A percentile compares a stretch with the other conserved stretches of the same genome.
Evolutionary conservation across 2,797 vertebrate genomes (phyloP).

Genomic region (Poecilia gillii): DNA sequence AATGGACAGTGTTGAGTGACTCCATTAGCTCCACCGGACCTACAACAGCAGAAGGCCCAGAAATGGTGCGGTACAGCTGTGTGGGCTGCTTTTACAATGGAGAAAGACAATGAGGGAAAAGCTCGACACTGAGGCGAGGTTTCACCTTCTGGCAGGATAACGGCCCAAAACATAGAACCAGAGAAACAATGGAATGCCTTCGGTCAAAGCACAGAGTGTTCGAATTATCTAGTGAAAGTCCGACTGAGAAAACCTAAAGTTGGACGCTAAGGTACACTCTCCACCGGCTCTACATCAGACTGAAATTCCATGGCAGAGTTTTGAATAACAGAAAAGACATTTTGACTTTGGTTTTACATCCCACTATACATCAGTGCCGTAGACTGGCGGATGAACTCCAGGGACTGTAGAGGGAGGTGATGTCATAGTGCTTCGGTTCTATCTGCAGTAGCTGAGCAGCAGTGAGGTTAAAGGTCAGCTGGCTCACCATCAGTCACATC

Average conservation of each 20-base stretch:
- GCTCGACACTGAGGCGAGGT: neutral
- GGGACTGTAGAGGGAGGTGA: constrained; percentile 42
- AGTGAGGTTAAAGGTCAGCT: constrained; percentile 65
- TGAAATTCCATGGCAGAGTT: neutral
- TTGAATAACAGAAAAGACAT: neutral
- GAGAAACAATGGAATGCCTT: no score
- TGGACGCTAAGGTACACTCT: neutral
- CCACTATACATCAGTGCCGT: constrained; percentile 32
- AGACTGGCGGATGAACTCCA: constrained; percentile 20
- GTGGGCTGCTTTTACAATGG: neutral
- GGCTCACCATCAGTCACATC: constrained; percentile 71
- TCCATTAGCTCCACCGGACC: neutral
- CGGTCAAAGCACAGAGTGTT: neutral
- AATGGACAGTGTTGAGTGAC: neutral
- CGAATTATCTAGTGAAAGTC: neutral
- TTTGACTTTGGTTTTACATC: constrained; percentile 9
- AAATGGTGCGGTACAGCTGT: neutral
- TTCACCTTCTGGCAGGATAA: neutral
- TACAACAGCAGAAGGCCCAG: neutral
- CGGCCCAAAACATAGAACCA: neutral
- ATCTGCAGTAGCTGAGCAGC: constrained; percentile 48
- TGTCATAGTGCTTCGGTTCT: constrained; percentile 66
- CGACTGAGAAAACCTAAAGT: neutral
- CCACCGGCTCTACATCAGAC: neutral
- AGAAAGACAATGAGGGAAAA: neutral